Base-by-base conservation (phyloP, 1,140 invertebrate genomes). In the Drosophila insularis region DNA sequence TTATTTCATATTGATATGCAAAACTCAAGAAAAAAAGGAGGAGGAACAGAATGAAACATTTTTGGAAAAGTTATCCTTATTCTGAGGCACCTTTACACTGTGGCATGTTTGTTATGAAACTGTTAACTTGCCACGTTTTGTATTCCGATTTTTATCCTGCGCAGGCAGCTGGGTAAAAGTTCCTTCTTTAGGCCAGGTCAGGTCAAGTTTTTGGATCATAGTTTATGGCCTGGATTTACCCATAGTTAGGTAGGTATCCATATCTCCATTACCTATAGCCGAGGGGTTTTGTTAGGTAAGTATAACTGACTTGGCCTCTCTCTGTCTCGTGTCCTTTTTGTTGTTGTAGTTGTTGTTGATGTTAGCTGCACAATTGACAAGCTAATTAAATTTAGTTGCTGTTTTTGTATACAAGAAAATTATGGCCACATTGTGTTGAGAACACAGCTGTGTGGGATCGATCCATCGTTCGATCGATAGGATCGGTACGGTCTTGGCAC, bases 331-430 rank as follows among this genome's bases (percentile, higher is more conserved):
- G 37, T 23, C 35, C 46, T 35, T 23, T 19, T 27, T 17, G 27
- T 27, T 17, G 13, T 39, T 43, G 40, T 14, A 4, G 40, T 14
- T 43, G 40, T 13, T 27, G n/a, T 46, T 43, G 65, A 5, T 46
- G 39, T 46, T 46, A 37, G 46, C 55, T 68, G 60, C 70, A 87
- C 85, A 87, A 87, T 87, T 89, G 84, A 89, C 84, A 54, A 68
- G 54, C 80, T 87, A 89, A 87, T 87, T 87, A 87, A 87, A 87
- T 78, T 50, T 54, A 78, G 73, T 55, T 78, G 71, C 69, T 71
- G 73, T 72, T 46, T 40, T 78, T 80, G 78, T 60, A 53, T 63
- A 69, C 70, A 77, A 73, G 27, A 27, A 70, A 74, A 89, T 89
- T 82, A 89, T 87, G 84, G 73, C 73, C 76, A 69, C 80, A 87